Evolutionary conservation across 2,797 vertebrate species (phyloP).

Genomic region (Danio choprae): DNA sequence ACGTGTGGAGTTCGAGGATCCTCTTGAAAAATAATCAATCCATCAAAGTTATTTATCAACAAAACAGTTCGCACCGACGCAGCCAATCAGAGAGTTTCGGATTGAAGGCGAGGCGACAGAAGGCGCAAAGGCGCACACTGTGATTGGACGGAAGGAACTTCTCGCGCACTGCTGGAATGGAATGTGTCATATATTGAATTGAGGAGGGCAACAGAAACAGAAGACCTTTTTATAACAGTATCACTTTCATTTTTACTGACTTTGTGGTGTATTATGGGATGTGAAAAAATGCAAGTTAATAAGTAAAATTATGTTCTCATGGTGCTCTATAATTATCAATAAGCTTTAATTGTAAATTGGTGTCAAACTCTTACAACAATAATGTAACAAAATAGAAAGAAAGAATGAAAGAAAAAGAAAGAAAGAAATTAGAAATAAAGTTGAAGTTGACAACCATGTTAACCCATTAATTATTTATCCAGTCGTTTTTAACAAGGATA

Average conservation of each 20-base stretch:
- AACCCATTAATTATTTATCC: no score
- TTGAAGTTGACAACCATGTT: background rate
- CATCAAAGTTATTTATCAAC: constrained; percentile 57
- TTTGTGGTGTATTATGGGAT: background rate
- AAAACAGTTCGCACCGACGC: constrained; percentile 26
- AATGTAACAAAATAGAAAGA: background rate
- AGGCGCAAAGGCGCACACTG: background rate
- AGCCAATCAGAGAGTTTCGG: constrained; percentile 34
- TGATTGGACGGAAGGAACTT: constrained; percentile 21
- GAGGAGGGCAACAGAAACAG: background rate
- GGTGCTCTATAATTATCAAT: background rate
- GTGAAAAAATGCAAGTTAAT: background rate
- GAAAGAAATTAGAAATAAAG: background rate
- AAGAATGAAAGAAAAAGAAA: no score
- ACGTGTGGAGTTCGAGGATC: constrained; percentile 34
- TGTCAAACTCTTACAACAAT: background rate
- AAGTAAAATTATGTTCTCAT: background rate
- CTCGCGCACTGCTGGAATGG: constrained; percentile 40
- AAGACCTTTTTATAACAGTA: background rate
- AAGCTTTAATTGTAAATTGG: background rate
- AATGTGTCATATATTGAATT: constrained; percentile 16
- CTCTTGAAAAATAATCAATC: constrained; percentile 26
- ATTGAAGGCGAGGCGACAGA: constrained; percentile 22
- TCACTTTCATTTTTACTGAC: background rate
- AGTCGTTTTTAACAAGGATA: background rate